A percentile compares a stretch with the other conserved stretches of the same genome.
phyloP scores from a whole-genome alignment of 2,113 vertebrate genomes.

The Trochalopteron elliotii region DNA sequence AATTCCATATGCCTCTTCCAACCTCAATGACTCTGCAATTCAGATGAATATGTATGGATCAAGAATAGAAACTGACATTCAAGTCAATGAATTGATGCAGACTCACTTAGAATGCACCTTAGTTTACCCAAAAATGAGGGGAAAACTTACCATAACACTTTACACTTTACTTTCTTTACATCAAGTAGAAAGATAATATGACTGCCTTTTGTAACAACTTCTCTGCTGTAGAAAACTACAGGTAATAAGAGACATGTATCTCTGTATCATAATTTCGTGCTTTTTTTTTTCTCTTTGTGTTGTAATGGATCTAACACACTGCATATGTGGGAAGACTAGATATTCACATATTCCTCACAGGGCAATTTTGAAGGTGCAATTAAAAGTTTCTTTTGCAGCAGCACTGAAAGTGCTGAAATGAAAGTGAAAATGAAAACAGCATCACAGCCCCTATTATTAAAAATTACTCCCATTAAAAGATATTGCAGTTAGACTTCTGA shows the following conservation, averaged over 20 bases:
- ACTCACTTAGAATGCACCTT: not conserved
- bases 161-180: not conserved
- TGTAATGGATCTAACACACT: not conserved
- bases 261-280: not conserved
- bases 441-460: not conserved
- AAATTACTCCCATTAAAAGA: not conserved
- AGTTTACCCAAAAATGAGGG: not conserved
- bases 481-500: not conserved
- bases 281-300: not conserved
- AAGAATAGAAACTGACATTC: not conserved
- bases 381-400: not conserved
- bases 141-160: not conserved
- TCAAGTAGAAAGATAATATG: not conserved
- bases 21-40: not conserved
- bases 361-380: not conserved
- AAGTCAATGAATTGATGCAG: not conserved
- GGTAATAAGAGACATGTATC: not conserved
- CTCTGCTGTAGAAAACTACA: not conserved
- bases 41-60: not conserved
- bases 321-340: not conserved
- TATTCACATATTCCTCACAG: not conserved
- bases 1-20: not conserved
- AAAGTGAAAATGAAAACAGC: not conserved
- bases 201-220: not conserved
- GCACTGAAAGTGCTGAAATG: too few species aligned